Evolutionary conservation across 1,140 invertebrate species (phyloP), one percentile per base, ranked within the genome.

Genomic region (Zaprionus tsacasi): DNA sequence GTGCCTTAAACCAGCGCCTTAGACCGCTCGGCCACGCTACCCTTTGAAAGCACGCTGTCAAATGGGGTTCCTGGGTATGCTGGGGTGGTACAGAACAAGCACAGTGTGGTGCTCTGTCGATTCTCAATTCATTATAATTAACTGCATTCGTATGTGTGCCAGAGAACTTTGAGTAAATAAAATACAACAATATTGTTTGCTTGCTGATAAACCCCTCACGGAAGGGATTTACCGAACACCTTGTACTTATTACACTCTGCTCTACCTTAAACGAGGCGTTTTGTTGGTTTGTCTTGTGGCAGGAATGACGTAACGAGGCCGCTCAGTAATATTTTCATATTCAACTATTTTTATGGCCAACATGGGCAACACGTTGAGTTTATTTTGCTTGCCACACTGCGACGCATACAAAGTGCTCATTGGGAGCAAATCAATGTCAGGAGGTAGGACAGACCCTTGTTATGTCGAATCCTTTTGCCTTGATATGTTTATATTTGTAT

Each of bases 1-100:
- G 97, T 98, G 97, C 97, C 97, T 98, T 97, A 98, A 98, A 98
- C 97, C 97, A 98, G 97, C 97, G 97, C 97, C 97, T 98, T 98
- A 98, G 97, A 98, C 97, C 97, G 96, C 97, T 98, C 97, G 97
- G 97, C 97, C 97, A 98, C 97, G 97, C 97, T 98, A 97, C 97
- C 97, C 50, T 30, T 10, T 33, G 33, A 0, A 0, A 0, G 0
- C 0, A 0, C 1, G 0, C 10, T 38, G 66, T 27, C 57, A 52
- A 60, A 69, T 36, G 36, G 15, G 11, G 10, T 12, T 12, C 21
- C 40, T 45, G 40, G 6, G 40, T n/a, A 40, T 40, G 38, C 38
- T 2, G 21, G 13, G 6, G n/a, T 45, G 40, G 27, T 30, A 30
- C 27, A 15, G n/a, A 1, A 15, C n/a, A 7, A n/a, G 40, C n/a